phyloP scores from a whole-genome alignment of 2,797 vertebrate genomes.

The Pogoniulus pusillus region DNA sequence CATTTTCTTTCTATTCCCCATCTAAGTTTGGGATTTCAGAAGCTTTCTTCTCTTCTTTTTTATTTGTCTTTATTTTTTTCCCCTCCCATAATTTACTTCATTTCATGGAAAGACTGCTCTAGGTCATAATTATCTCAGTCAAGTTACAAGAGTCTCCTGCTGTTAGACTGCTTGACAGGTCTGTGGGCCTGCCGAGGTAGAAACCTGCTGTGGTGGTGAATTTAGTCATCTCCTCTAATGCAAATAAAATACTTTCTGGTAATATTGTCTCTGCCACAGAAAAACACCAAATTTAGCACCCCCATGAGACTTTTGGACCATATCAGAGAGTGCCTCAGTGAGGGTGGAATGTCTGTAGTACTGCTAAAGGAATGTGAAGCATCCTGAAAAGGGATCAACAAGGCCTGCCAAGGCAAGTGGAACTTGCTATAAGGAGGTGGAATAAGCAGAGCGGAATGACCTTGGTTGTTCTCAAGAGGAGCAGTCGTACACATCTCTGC shows the following conservation, averaged over 20 bases:
- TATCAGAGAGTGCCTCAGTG: constrained; percentile 44
- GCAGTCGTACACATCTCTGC: background rate
- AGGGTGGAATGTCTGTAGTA: constrained; percentile 61
- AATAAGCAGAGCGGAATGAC: background rate
- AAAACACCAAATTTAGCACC: constrained; percentile 62
- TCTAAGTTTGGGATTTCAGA: background rate
- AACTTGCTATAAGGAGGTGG: background rate
- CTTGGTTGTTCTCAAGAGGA: constrained; percentile 6
- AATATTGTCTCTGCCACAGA: constrained; percentile 4
- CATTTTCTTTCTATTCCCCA: background rate
- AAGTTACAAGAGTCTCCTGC: background rate
- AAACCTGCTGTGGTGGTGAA: background rate
- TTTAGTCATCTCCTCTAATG: constrained; percentile 23
- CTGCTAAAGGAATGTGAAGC: constrained; percentile 59
- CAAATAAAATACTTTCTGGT: constrained; percentile 56
- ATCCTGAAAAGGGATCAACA: constrained; percentile 49
- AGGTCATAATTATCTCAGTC: background rate
- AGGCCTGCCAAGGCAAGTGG: background rate
- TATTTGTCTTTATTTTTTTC: background rate
- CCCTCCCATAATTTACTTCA: background rate
- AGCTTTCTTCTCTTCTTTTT: background rate
- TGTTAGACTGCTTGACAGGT: background rate
- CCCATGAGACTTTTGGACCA: constrained; percentile 31
- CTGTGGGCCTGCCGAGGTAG: background rate
- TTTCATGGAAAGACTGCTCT: background rate